phyloP scores from a whole-genome alignment of 1,140 invertebrate species.

The Cyclargus thomasi region DNA sequence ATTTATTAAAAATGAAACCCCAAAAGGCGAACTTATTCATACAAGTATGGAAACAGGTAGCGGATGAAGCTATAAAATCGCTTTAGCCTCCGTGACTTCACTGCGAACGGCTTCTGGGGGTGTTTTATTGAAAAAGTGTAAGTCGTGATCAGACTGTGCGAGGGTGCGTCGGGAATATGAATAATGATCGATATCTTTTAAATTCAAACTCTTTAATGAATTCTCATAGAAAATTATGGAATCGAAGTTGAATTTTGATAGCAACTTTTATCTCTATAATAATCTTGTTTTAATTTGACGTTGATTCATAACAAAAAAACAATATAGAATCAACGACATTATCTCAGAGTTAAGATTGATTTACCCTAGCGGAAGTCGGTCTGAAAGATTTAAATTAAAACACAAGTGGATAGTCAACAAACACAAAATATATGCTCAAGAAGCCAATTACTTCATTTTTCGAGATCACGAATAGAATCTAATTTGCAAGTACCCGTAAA shows the following conservation, averaged over 20 bases:
- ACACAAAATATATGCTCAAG: too few species aligned
- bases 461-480: background rate
- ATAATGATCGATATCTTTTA: constrained; percentile 50
- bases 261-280: background rate
- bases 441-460: background rate
- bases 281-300: too few species aligned
- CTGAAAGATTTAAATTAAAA: too few species aligned
- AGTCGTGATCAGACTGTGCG: constrained; percentile 60
- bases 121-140: constrained; percentile 72
- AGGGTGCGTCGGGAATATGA: constrained; percentile 60
- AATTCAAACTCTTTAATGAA: constrained; percentile 16
- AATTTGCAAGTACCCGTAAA: background rate
- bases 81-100: constrained; percentile 60
- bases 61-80: constrained; percentile 70
- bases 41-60: constrained; percentile 37
- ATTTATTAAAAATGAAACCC: background rate
- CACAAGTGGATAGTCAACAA: too few species aligned
- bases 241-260: background rate
- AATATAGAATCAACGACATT: too few species aligned
- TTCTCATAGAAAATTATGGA: constrained; percentile 21
- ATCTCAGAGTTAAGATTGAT: too few species aligned
- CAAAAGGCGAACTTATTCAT: background rate
- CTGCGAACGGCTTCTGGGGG: constrained; percentile 51
- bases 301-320: too few species aligned
- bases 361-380: background rate